Conservation (phyloP, 2,888 invertebrate genomes). For the Agriotes lineatus region DNA sequence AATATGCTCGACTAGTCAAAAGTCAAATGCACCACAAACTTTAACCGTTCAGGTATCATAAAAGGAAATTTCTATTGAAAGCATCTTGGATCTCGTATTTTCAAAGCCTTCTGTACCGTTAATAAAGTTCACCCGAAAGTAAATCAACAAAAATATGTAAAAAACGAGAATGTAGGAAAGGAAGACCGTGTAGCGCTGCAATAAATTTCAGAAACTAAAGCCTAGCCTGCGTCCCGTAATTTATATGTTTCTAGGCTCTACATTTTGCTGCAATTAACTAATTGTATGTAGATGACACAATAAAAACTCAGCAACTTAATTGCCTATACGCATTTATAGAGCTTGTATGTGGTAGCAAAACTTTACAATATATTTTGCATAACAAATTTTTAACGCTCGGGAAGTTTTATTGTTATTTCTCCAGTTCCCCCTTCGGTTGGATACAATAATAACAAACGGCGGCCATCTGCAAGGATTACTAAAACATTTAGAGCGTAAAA, state of each 20-base stretch:
- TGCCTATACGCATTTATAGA: neutral
- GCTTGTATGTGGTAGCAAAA: neutral
- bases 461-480: constrained; percentile 6
- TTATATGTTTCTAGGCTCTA: too few species aligned
- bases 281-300: neutral
- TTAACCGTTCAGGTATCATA: constrained; percentile 4
- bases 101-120: neutral
- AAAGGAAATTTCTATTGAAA: constrained; percentile 1
- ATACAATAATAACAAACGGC: neutral
- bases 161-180: too few species aligned
- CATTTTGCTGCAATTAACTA: too few species aligned
- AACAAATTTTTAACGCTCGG: neutral
- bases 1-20: constrained; percentile 7
- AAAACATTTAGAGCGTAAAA: constrained; percentile 7
- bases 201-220: too few species aligned
- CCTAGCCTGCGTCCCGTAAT: too few species aligned
- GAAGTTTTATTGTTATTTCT: constrained; percentile 1
- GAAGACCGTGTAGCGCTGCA: too few species aligned
- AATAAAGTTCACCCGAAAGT: constrained; percentile 2
- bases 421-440: neutral
- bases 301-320: neutral
- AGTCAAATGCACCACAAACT: constrained; percentile 8
- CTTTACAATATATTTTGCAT: constrained; percentile 1
- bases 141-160: neutral
- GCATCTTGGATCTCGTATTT: neutral